phyloP scores from a whole-genome alignment of 2,797 vertebrate species.

The Luscinia megarhynchos region DNA sequence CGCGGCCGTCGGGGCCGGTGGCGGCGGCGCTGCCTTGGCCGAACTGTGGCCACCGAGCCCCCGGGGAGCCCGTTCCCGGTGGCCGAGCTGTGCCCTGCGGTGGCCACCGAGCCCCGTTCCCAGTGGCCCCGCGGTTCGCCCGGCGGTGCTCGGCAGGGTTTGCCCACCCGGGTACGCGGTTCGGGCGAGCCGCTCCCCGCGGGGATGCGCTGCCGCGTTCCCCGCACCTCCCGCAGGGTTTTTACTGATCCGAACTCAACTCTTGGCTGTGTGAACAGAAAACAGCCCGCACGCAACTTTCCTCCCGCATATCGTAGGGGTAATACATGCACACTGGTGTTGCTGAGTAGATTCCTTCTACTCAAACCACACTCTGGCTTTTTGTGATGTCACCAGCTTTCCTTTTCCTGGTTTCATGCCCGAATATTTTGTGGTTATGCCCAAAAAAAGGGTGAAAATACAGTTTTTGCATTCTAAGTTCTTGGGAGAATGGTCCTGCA shows the following conservation, averaged over 20 bases:
- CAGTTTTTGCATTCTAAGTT: not conserved
- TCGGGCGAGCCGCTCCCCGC: not conserved
- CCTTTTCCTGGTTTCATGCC: not conserved
- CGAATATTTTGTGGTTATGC: not conserved
- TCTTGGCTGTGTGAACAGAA: rapidly evolving
- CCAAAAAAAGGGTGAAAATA: not conserved
- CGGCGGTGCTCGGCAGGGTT: not conserved
- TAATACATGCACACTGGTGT: rapidly evolving
- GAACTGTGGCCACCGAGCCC: not conserved
- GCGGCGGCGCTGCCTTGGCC: not conserved
- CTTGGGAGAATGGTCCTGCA: not conserved
- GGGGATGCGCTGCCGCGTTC: not conserved
- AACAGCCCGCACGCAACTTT: not conserved
- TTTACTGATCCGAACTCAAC: rapidly evolving
- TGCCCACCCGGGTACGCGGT: not conserved
- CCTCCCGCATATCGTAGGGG: rapidly evolving
- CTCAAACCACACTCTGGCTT: rapidly evolving
- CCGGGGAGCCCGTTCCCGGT: too few species aligned
- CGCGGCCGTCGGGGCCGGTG: not conserved
- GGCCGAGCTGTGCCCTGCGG: too few species aligned
- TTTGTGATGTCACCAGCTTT: not conserved
- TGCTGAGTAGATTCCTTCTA: rapidly evolving
- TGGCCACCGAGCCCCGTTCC: too few species aligned
- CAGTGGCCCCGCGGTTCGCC: not conserved
- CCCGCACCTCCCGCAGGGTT: not conserved